Evolutionary conservation across 1,140 invertebrate species (phyloP), one percentile per base, ranked within the genome.

Genomic region (Bombus pascuorum): DNA sequence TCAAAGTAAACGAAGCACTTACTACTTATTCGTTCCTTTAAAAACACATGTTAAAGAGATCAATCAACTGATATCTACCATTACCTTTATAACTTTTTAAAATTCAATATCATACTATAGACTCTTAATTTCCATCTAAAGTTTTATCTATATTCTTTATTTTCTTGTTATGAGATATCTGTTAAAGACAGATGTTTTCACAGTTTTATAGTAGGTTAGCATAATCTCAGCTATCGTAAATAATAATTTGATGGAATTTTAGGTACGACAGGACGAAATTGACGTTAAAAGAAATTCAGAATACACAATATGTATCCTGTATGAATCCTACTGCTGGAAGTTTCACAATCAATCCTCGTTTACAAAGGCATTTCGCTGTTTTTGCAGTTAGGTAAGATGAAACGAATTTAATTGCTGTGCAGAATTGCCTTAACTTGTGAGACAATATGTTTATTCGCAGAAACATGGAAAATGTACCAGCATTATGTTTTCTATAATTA

Each of bases 261-360:
- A 95, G 97, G 97, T 98, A 98, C 91, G 98, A 99, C 93, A 95
- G 98, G 76, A 95, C 96, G 34, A 99, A 99, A 91, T 95, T 99
- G 59, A 96, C 97, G 2, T 92, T 99, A 15, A 99, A 99, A 94
- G 98, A 99, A 89, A 98, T 99, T 83, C 97, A 98, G 81, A 99
- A 99, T 93, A 98, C 98, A 28, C 98, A 99, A 95, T 99, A 99
- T 94, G 96, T 99, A 18, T 98, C 98, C 12, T 98, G 98, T 92
- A 99, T 99, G 99, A 99, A 99, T 95, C 99, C 98, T 0, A 99
- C 98, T 0, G 98, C 98, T 39, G 99, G 99, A 47, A 98, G 98
- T 87, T 99, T 99, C 92, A 98, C 98, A 8, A 99, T 99, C 66
- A 98, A 99, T 96, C 96, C 98, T 0, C 96, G 99, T 34, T 96